Percentiles rank a stretch among this genome's conserved stretches.
Evolutionary conservation across 2,797 vertebrate species (phyloP).

Genomic region (Eptatretus atami): DNA sequence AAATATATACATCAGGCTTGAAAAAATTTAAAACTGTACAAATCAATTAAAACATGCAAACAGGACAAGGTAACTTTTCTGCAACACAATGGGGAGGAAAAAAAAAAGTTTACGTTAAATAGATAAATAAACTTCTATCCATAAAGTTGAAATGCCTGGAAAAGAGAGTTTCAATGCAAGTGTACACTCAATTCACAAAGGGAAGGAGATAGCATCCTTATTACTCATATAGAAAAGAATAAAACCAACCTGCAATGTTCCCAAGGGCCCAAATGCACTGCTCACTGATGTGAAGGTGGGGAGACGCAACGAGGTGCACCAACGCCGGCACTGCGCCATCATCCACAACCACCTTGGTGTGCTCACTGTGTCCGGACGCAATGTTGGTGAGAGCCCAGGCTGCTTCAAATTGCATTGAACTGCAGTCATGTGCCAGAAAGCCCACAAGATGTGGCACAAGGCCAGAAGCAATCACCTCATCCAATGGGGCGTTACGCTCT

Average conservation of each 20-base stretch:
- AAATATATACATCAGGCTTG: too few species aligned
- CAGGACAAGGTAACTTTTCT: too few species aligned
- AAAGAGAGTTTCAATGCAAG: neutral
- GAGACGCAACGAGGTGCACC: conserved; percentile 29
- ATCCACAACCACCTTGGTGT: conserved; percentile 40
- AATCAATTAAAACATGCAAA: too few species aligned
- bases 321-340: conserved; percentile 35
- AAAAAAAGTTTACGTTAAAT: neutral
- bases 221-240: too few species aligned
- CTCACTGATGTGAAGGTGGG: conserved; percentile 35
- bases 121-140: neutral
- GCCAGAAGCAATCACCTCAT: conserved; percentile 27
- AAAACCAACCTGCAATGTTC: conserved; percentile 44
- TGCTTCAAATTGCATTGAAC: conserved; percentile 41
- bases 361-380: conserved; percentile 38
- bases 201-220: neutral
- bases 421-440: conserved; percentile 22
- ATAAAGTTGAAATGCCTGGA: neutral
- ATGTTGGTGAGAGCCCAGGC: conserved; percentile 71
- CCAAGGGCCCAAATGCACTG: conserved; percentile 64
- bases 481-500: conserved; percentile 32
- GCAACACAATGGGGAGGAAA: too few species aligned
- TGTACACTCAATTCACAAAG: neutral
- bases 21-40: too few species aligned
- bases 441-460: conserved; percentile 32